Conservation (phyloP, 2,888 invertebrate species). For the Drosophila nr. perissopoda region DNA sequence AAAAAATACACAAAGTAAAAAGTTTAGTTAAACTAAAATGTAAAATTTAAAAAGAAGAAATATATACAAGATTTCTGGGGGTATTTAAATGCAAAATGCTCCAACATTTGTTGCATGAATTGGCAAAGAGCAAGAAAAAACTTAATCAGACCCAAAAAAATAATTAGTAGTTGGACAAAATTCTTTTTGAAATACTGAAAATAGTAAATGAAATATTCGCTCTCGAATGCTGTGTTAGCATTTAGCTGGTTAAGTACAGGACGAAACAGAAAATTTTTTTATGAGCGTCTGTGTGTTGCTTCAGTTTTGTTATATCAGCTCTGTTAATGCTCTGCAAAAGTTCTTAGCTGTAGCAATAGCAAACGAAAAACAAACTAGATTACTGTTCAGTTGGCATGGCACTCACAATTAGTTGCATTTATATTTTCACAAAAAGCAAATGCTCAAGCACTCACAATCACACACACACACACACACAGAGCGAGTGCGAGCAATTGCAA, state of each 20-base stretch:
- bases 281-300: neutral
- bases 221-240: neutral
- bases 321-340: neutral
- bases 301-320: neutral
- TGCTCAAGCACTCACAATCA: constrained; percentile 5
- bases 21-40: too few relatives aligned
- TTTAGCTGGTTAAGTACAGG: neutral
- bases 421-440: constrained; percentile 57
- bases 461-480: neutral
- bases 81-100: too few relatives aligned
- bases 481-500: constrained; percentile 39
- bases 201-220: neutral
- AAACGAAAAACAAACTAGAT: neutral
- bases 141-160: too few relatives aligned
- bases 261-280: neutral
- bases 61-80: too few relatives aligned
- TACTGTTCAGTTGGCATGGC: constrained; percentile 35
- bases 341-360: neutral
- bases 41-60: too few relatives aligned
- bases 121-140: too few relatives aligned
- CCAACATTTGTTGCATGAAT: too few relatives aligned
- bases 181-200: neutral
- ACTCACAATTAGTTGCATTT: constrained; percentile 71
- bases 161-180: neutral
- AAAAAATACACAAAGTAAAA: too few relatives aligned